Base-by-base conservation (phyloP, 2,113 vertebrate genomes). In the Centropus unirufus region DNA sequence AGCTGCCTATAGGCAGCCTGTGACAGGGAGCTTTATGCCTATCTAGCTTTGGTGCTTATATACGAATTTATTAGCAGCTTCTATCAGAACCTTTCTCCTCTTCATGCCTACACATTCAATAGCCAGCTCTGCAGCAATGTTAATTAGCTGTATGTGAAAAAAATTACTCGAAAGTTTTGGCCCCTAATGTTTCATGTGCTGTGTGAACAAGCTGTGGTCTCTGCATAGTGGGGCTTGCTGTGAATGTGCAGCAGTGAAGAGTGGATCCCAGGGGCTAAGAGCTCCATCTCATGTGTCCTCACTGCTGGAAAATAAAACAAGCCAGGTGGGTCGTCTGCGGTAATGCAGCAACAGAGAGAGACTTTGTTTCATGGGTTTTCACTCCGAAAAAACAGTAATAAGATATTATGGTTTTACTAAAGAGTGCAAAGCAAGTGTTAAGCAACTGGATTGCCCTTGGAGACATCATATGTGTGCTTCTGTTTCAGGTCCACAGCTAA, bases 191-290 rank as follows among this genome's bases (percentile, higher is more conserved):
- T 5, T 68, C 5, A 36, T 77, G 40, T 83, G 51, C 55, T 88
- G 3, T 21, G 14, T 67, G 26, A 36, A 17, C 44, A 32, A 4
- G 9, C 26, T 75, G 17, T 18, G 78, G 32, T 29, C 34, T 5
- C 1, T 67, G 47, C 44, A 36, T 14, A 40, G 59, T 3, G 20
- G 23, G 32, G 3, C 46, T 95, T 68, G 42, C 42, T 78, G 22
- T 1, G 2, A 36, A 36, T 6, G 9, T 47, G 34, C 12, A 6
- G 0, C 39, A 29, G 8, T 59, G 24, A 30, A 14, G 14, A 0
- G 0, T 49, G 42, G 47, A 26, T 10, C 32, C 59, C 30, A 61
- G 51, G 12, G 36, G 34, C 24, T 23, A 26, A 21, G 42, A 54
- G 24, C 36, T 61, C 9, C 4, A 16, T 14, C 27, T 68, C 27